Evolutionary conservation across 2,113 vertebrate species (phyloP).

Genomic region (Himantopus leucocephalus): DNA sequence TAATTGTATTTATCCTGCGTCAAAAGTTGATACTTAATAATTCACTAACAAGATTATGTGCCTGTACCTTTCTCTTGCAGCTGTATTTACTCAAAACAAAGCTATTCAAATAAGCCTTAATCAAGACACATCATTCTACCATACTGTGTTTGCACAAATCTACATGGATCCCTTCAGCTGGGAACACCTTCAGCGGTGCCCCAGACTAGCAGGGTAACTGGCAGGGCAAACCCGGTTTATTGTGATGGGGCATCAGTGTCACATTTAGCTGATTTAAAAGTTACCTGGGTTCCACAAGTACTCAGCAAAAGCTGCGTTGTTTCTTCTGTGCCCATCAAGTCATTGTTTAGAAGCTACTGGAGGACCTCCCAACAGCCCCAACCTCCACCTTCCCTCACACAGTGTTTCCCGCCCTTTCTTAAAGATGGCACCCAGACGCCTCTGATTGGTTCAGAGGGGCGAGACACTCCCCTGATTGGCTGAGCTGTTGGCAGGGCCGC

Average conservation of each 20-base stretch:
- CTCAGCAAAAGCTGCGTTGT: accelerated
- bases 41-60: neutral
- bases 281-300: neutral
- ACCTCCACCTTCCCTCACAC: neutral
- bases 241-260: neutral
- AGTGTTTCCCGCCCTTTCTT: neutral
- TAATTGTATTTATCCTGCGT: neutral
- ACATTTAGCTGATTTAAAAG: neutral
- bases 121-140: neutral
- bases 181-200: neutral
- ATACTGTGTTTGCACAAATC: neutral
- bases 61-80: slow-evolving; percentile 22
- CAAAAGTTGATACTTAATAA: neutral
- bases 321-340: neutral
- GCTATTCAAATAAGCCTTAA: slow-evolving; percentile 19
- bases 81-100: slow-evolving; percentile 54
- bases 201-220: neutral
- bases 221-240: neutral
- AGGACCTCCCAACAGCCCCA: accelerated
- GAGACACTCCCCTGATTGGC: neutral
- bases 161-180: neutral
- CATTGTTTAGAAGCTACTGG: accelerated
- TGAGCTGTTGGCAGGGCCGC: neutral
- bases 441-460: neutral
- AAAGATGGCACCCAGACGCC: accelerated